phyloP scores from a whole-genome alignment of 2,888 invertebrate species.

The Thera britannica region DNA sequence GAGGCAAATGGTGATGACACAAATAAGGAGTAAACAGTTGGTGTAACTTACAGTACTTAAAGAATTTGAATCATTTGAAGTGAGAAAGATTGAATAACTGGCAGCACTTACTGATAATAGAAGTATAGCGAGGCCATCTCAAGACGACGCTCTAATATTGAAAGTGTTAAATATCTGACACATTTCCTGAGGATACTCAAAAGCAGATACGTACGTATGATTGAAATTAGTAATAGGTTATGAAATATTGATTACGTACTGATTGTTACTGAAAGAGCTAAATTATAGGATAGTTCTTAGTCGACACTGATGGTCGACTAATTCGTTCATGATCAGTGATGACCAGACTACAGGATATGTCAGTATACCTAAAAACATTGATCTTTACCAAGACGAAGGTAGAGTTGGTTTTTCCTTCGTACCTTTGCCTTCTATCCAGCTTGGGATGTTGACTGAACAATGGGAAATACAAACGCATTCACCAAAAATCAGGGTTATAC shows the following conservation, averaged over 20 bases:
- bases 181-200: slow-evolving; percentile 37
- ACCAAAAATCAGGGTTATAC: background rate
- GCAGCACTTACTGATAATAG: slow-evolving; percentile 25
- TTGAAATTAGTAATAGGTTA: slow-evolving; percentile 14
- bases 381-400: too few relatives aligned
- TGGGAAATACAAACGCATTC: too few relatives aligned
- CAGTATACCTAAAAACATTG: too few relatives aligned
- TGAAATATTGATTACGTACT: slow-evolving; percentile 10
- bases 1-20: too few relatives aligned
- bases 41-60: background rate
- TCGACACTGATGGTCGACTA: too few relatives aligned
- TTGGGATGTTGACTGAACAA: too few relatives aligned
- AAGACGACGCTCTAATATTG: slow-evolving; percentile 25
- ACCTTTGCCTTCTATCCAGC: too few relatives aligned
- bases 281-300: background rate
- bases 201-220: slow-evolving; percentile 4
- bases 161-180: slow-evolving; percentile 37
- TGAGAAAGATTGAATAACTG: slow-evolving; percentile 13
- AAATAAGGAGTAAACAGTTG: background rate
- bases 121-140: slow-evolving; percentile 21
- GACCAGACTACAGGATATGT: too few relatives aligned
- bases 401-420: too few relatives aligned
- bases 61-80: slow-evolving; percentile 5
- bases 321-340: too few relatives aligned
- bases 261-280: background rate